phyloP scores from a whole-genome alignment of 2,888 invertebrate genomes.

The Macrophya alboannulata region DNA sequence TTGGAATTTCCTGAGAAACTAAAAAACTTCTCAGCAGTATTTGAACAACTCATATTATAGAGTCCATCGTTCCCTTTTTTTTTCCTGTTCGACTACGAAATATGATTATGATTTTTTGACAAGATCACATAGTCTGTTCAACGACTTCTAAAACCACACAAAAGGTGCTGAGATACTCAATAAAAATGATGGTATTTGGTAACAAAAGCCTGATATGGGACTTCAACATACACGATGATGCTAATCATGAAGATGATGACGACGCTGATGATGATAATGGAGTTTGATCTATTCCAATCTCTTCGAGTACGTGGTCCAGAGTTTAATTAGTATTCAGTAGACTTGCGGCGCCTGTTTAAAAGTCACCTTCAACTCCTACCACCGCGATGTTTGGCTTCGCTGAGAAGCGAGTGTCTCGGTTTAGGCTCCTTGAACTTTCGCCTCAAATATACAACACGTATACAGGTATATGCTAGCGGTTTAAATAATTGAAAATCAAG shows the following conservation, averaged over 20 bases:
- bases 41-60: neutral
- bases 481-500: neutral
- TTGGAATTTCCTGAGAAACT: neutral
- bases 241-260: neutral
- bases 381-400: conserved; percentile 17
- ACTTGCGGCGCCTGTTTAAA: neutral
- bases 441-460: conserved; percentile 19
- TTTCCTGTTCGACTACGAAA: neutral
- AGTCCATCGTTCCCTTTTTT: neutral
- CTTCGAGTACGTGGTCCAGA: neutral
- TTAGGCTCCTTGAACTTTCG: conserved; percentile 36
- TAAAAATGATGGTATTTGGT: neutral
- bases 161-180: conserved; percentile 1
- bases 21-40: neutral
- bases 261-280: neutral
- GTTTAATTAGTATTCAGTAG: conserved; percentile 25
- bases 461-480: neutral
- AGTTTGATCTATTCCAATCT: neutral
- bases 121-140: neutral
- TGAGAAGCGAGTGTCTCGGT: conserved; percentile 31
- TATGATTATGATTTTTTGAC: neutral
- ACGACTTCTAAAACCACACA: neutral
- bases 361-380: conserved; percentile 36
- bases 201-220: neutral
- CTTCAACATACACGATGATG: neutral